Conservation (phyloP, 2,888 invertebrate species). For the Augochlorella aurata region DNA sequence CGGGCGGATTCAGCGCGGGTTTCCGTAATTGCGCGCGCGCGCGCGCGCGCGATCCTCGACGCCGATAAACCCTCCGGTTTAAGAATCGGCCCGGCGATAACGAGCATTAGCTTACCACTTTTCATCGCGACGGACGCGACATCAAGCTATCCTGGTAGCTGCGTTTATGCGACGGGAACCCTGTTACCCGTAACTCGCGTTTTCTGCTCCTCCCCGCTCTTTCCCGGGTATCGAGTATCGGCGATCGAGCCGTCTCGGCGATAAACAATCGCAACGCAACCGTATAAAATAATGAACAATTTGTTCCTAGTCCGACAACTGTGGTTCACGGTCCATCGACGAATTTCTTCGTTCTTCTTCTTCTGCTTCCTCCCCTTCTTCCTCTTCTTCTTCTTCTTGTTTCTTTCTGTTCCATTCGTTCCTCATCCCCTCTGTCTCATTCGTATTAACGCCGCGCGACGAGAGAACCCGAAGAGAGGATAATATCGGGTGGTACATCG, state of each 20-base stretch:
- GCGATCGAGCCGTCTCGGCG: background rate
- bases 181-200: constrained; percentile 50
- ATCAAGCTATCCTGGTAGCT: constrained; percentile 54
- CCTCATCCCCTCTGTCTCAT: background rate
- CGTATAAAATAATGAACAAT: constrained; percentile 41
- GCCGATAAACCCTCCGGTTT: constrained; percentile 61
- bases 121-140: constrained; percentile 45
- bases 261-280: constrained; percentile 30
- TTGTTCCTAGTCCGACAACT: constrained; percentile 32
- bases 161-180: constrained; percentile 14
- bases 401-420: background rate
- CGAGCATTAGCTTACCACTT: constrained; percentile 59
- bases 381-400: background rate
- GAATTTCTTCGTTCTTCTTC: background rate
- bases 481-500: constrained; percentile 45
- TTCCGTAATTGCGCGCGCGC: constrained; percentile 52
- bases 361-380: background rate
- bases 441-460: constrained; percentile 26
- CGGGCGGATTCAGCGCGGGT: constrained; percentile 20
- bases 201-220: background rate
- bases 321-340: constrained; percentile 6
- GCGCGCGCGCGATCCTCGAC: constrained; percentile 24
- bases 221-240: constrained; percentile 37
- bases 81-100: constrained; percentile 59
- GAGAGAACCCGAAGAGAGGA: constrained; percentile 42